Evolutionary conservation across 2,797 vertebrate species (phyloP).

Genomic region (Microchirus variegatus): DNA sequence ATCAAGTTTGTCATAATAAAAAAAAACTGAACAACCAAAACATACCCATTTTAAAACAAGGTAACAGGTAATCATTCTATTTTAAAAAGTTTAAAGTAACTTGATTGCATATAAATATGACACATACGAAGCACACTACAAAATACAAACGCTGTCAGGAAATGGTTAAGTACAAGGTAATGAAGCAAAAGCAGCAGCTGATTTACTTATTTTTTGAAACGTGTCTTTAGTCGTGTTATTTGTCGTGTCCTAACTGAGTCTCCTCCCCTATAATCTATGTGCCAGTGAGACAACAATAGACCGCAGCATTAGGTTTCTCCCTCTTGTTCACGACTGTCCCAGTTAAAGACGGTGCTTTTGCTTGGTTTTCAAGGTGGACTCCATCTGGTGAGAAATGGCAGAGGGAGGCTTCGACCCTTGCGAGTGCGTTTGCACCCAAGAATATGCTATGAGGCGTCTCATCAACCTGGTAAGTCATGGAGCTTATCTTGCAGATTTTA

Average conservation of each 20-base stretch:
- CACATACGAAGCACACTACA: no score
- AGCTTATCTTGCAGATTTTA: neutral
- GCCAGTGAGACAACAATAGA: constrained; percentile 34
- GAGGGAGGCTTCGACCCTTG: constrained; percentile 97
- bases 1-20: no score
- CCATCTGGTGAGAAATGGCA: constrained; percentile 85
- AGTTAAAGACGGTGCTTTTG: constrained; percentile 18
- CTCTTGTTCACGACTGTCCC: constrained; percentile 20
- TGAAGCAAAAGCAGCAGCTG: no score
- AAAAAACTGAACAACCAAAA: no score
- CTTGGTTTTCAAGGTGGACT: constrained; percentile 43
- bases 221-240: no score
- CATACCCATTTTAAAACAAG: no score
- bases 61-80: no score
- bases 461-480: constrained; percentile 92
- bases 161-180: no score
- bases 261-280: constrained; percentile 50
- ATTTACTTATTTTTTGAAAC: no score
- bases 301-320: constrained; percentile 39
- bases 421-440: constrained; percentile 96
- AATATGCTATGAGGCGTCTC: constrained; percentile 95
- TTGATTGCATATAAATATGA: no score
- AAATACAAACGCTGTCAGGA: no score
- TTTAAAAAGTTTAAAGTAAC: no score
- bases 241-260: constrained; percentile 37